These are phyloP conservation scores for Sula dactylatra DNA, from an alignment of 2,113 vertebrate genomes.

Conservation along the genomic window DNA sequence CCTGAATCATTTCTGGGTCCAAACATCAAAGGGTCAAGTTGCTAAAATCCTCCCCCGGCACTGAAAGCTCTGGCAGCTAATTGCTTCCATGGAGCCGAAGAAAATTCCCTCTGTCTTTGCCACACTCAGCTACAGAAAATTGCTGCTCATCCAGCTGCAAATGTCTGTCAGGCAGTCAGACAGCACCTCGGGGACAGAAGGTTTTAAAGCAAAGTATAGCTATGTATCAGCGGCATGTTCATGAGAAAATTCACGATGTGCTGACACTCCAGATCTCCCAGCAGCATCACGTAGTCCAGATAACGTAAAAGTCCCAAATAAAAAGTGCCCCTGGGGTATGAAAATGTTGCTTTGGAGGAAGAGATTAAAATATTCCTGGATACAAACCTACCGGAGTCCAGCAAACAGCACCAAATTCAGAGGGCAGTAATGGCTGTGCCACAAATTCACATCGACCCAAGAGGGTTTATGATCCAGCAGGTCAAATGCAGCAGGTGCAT, in stretches of 20 bases:
- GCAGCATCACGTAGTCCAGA: not conserved
- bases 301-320: not conserved
- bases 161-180: not conserved
- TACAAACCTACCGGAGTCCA: not conserved
- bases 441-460: not conserved
- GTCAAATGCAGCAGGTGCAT: not conserved
- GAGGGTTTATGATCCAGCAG: not conserved
- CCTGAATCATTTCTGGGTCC: not conserved
- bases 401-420: not conserved
- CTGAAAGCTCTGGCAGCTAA: not conserved
- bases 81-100: not conserved
- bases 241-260: not conserved
- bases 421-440: not conserved
- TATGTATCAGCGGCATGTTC: not conserved
- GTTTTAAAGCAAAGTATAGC: not conserved
- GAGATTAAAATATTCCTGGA: not conserved
- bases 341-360: not conserved
- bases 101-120: not conserved
- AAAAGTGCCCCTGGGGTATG: not conserved
- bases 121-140: not conserved
- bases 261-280: not conserved
- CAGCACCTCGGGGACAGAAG: not conserved
- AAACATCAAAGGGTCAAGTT: not conserved
- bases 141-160: not conserved
- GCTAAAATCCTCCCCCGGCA: not conserved